Evolutionary conservation across 2,888 invertebrate species (phyloP).

Genomic region (Ophonus ardosiacus): DNA sequence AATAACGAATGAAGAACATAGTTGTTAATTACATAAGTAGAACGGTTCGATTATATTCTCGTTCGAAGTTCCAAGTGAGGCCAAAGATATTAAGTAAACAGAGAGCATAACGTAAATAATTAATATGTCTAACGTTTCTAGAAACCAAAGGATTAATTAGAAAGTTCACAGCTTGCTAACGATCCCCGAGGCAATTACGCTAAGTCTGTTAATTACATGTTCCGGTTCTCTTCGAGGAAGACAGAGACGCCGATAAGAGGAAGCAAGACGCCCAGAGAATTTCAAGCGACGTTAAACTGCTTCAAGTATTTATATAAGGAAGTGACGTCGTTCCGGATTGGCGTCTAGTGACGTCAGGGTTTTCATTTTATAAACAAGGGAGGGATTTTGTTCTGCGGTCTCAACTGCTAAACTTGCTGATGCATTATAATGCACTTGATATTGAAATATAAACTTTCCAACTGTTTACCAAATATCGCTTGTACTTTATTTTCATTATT

Average conservation of each 20-base stretch:
- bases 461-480: no score
- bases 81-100: conserved; percentile 69
- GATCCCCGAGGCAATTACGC: conserved; percentile 77
- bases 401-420: not conserved
- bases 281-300: conserved; percentile 60
- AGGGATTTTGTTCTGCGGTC: not conserved
- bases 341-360: conserved; percentile 26
- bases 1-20: conserved; percentile 39
- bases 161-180: conserved; percentile 78
- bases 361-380: conserved; percentile 30
- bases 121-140: conserved; percentile 75
- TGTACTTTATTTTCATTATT: no score
- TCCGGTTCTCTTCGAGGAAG: conserved; percentile 68
- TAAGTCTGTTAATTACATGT: conserved; percentile 77
- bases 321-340: conserved; percentile 35
- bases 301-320: conserved; percentile 63
- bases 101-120: conserved; percentile 73
- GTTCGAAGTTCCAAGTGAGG: conserved; percentile 27
- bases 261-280: conserved; percentile 19
- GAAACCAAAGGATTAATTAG: conserved; percentile 77
- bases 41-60: conserved; percentile 31
- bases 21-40: conserved; percentile 44
- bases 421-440: conserved; percentile 1
- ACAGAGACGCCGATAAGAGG: conserved; percentile 25
- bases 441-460: no score